Percentiles rank a stretch among this genome's conserved stretches.
Conservation (phyloP, 1,140 invertebrate species). For the Drosophila bifasciata region DNA sequence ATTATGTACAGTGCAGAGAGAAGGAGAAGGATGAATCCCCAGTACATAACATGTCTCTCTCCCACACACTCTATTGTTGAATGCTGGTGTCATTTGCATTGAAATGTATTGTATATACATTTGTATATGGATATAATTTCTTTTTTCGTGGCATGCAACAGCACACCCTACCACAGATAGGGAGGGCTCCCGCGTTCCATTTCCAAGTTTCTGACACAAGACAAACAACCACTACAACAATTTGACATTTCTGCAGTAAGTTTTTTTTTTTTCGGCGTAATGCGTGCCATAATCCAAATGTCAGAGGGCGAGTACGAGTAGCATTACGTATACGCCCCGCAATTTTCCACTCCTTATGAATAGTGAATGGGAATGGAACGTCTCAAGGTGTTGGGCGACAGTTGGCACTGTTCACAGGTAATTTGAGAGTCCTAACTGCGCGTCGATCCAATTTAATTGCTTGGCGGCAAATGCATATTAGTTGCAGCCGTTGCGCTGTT, state of each 20-base stretch:
- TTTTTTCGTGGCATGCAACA: slow-evolving; percentile 25
- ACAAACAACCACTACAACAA: slow-evolving; percentile 24
- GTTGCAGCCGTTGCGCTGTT: no score
- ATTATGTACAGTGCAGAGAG: slow-evolving; percentile 21
- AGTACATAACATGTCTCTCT: slow-evolving; percentile 50
- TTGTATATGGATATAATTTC: slow-evolving; percentile 16
- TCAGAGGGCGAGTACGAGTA: slow-evolving; percentile 52
- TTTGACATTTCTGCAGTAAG: slow-evolving; percentile 40
- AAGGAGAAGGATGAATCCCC: neutral
- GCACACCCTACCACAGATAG: neutral
- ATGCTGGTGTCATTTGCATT: slow-evolving; percentile 54
- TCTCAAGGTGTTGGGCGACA: slow-evolving; percentile 33
- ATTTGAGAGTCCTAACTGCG: slow-evolving; percentile 21
- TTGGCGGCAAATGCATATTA: no score
- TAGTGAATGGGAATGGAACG: slow-evolving; percentile 30
- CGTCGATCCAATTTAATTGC: slow-evolving; percentile 10
- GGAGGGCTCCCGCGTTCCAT: neutral
- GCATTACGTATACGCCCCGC: slow-evolving; percentile 36
- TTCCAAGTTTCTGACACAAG: slow-evolving; percentile 22
- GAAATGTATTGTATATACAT: slow-evolving; percentile 29
- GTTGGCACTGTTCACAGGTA: slow-evolving; percentile 28
- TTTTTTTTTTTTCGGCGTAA: slow-evolving; percentile 47
- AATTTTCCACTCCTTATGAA: slow-evolving; percentile 24
- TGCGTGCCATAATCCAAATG: slow-evolving; percentile 71
- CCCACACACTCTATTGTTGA: slow-evolving; percentile 14